Base-by-base conservation (phyloP, 2,113 vertebrate species). In the Xiphophorus couchianus region DNA sequence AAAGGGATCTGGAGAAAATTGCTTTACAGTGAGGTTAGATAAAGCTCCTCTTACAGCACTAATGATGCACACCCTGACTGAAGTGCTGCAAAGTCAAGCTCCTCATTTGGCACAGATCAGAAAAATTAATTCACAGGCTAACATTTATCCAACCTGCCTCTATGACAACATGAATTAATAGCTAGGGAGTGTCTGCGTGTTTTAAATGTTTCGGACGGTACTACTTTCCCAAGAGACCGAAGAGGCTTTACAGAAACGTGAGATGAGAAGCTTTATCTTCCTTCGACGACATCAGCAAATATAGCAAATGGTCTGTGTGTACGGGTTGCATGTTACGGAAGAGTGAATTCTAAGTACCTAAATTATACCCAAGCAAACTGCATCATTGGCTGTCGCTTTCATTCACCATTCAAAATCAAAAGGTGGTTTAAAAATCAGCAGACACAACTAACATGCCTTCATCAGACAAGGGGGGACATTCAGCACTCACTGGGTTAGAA, bases 141-240 rank as follows among this genome's bases (percentile, higher is more conserved):
- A 77, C 39, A 86, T 82, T 71, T 39, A 76, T 31, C 44, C 39
- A 76, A 63, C 69, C 67, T 39, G 15, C 68, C 28, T 62, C 66
- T 29, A 60, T 4, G 73, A 64, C 60, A 30, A 68, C 68, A 10
- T 5, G 2, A 58, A 51, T 69, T 66, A 75, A 61, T 58, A 71
- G 33, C 62, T 51, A 66, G 67, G 79, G 58, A 77, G 74, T 1
- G 63, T 66, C 25, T 35, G 63, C 25, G 13, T 37, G 54, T 80
- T 51, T 19, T 74, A 78, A 64, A 84, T 66, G 84, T 35, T 39
- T 58, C 62, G 42, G 35, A 78, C 76, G 88, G 25, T 58, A 22
- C 51, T 58, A 89, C 3, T 8, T 39, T 84, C 87, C 79, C 79
- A 42, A 29, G 76, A 87, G 89, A 76, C 69, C 65, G 62, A 75